phyloP scores from a whole-genome alignment of 2,797 vertebrate species.

The Chrysocyon brachyurus region DNA sequence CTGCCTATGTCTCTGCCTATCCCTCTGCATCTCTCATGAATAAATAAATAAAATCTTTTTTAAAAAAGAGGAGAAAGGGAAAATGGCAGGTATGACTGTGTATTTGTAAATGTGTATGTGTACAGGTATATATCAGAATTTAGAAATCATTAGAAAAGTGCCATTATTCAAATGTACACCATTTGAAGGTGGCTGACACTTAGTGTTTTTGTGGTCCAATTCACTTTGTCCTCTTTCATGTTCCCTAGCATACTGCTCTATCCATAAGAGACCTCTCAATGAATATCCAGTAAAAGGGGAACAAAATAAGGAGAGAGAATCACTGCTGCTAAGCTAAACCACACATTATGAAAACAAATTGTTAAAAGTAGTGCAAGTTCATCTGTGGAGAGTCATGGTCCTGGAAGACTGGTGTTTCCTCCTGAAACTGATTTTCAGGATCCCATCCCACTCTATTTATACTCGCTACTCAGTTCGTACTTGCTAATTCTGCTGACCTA shows the following conservation, averaged over 20 bases:
- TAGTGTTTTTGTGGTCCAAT: neutral
- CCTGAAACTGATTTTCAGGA: conserved; percentile 24
- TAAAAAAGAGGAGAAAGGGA: neutral
- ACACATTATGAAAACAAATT: conserved; percentile 36
- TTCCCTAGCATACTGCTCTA: neutral
- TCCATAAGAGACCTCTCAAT: neutral
- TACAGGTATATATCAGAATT: neutral
- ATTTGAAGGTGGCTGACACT: neutral
- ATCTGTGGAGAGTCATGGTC: neutral
- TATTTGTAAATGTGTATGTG: neutral
- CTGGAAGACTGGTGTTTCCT: neutral
- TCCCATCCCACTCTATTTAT: neutral
- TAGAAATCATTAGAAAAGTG: neutral
- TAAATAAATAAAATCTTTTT: too few species aligned
- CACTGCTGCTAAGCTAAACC: neutral
- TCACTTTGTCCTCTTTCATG: neutral
- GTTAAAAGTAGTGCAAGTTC: conserved; percentile 17
- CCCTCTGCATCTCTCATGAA: too few species aligned
- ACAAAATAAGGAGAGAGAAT: conserved; percentile 36
- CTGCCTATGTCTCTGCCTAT: too few species aligned
- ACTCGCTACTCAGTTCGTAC: neutral
- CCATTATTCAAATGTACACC: neutral
- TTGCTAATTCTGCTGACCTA: conserved; percentile 17
- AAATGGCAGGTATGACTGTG: neutral
- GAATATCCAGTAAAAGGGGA: conserved; percentile 7